Conservation (phyloP, 2,888 invertebrate genomes). For the Drosophila fulvimacula region DNA sequence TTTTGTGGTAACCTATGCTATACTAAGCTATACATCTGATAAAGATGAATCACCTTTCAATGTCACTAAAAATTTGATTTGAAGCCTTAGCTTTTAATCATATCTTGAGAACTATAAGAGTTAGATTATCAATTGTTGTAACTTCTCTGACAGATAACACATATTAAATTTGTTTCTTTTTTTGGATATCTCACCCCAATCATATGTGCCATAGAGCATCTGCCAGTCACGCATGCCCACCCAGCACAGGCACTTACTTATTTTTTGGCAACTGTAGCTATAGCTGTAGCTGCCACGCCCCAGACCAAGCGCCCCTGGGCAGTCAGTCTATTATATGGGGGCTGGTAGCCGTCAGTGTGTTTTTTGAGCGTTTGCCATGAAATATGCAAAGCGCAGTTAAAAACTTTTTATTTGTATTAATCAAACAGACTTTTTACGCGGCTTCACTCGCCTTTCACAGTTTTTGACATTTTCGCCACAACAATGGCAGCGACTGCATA, state of each 20-base stretch:
- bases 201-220: neutral
- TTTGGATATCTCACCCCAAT: neutral
- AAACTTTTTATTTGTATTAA: constrained; percentile 81
- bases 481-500: constrained; percentile 59
- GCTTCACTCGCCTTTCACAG: constrained; percentile 23
- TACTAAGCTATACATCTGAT: too few relatives aligned
- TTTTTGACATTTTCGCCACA: constrained; percentile 58
- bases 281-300: constrained; percentile 39
- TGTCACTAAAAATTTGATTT: too few relatives aligned
- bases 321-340: constrained; percentile 51
- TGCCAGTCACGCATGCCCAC: neutral
- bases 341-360: constrained; percentile 45
- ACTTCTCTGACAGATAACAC: neutral
- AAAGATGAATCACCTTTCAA: too few relatives aligned
- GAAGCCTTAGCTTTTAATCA: neutral
- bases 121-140: neutral
- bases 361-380: constrained; percentile 73
- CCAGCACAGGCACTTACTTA: neutral
- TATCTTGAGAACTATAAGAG: neutral
- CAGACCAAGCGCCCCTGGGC: constrained; percentile 23
- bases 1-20: neutral
- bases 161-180: neutral
- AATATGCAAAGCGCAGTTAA: constrained; percentile 81
- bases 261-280: constrained; percentile 47
- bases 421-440: constrained; percentile 73